A percentile compares a stretch with the other conserved stretches of the same genome.
These are phyloP conservation scores for Campaea margaritaria DNA, from an alignment of 2,888 invertebrate genomes.

Conservation along the genomic window DNA sequence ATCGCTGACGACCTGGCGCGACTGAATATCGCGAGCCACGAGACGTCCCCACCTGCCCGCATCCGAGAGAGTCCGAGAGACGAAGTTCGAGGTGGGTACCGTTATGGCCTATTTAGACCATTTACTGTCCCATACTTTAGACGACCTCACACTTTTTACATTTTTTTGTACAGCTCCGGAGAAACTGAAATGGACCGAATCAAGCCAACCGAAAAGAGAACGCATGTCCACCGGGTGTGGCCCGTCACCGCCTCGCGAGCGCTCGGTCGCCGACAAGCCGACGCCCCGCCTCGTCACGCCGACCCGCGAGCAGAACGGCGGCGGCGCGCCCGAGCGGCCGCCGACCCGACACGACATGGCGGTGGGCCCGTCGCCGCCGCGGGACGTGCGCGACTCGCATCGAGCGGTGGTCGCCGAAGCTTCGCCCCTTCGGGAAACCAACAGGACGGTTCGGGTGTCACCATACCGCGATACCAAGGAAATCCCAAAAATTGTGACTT, in stretches of 20 bases:
- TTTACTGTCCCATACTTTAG: too few relatives aligned
- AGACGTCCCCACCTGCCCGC: conserved; percentile 32
- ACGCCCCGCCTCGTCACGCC: conserved; percentile 74
- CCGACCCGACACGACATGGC: conserved; percentile 68
- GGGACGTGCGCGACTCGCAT: conserved; percentile 48
- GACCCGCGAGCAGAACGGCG: conserved; percentile 64
- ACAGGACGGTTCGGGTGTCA: conserved; percentile 50
- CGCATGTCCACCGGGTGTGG: conserved; percentile 86
- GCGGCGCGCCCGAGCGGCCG: conserved; percentile 39
- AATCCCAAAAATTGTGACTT: conserved; percentile 29
- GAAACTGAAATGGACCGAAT: conserved; percentile 13
- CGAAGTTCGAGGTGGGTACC: conserved; percentile 81
- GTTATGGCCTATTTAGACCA: too few relatives aligned
- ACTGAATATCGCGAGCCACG: conserved; percentile 44
- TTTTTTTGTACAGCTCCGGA: conserved; percentile 4
- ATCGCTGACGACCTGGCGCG: conserved; percentile 44
- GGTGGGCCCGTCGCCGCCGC: conserved; percentile 76
- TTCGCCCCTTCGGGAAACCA: conserved; percentile 46
- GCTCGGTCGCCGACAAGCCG: conserved; percentile 46
- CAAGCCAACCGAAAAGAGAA: conserved; percentile 58
- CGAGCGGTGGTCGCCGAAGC: conserved; percentile 43
- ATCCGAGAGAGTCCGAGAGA: conserved; percentile 43
- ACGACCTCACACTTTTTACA: neutral
- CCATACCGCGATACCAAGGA: conserved; percentile 49
- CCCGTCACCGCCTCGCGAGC: conserved; percentile 86